Evolutionary conservation across 1,140 invertebrate species (phyloP).

Genomic region (Lethocerus indicus): DNA sequence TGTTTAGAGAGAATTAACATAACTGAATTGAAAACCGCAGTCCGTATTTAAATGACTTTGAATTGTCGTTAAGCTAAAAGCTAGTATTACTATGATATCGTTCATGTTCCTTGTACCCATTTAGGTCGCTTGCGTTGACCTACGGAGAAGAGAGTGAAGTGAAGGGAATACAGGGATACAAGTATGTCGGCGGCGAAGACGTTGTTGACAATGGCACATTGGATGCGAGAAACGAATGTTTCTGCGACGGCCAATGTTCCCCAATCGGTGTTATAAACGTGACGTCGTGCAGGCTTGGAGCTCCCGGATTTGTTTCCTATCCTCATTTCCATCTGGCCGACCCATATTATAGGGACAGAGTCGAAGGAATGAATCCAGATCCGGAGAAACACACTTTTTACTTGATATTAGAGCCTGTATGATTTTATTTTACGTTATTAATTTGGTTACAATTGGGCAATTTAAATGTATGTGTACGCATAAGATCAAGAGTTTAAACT

Average conservation of each 20-base stretch:
- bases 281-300: conserved; percentile 31
- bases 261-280: conserved; percentile 26
- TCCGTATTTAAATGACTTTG: no score
- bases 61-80: no score
- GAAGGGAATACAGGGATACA: conserved; percentile 23
- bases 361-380: conserved; percentile 39
- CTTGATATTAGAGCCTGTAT: conserved; percentile 44
- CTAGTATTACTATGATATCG: no score
- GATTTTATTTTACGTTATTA: no score
- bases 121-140: conserved; percentile 25
- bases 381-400: conserved; percentile 35
- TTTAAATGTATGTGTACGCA: no score
- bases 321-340: conserved; percentile 55
- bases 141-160: conserved; percentile 31
- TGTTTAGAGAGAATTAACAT: no score
- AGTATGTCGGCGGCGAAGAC: conserved; percentile 23
- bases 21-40: no score
- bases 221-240: conserved; percentile 45
- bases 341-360: conserved; percentile 28
- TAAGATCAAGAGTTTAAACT: not conserved
- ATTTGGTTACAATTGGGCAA: not conserved
- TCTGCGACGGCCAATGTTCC: conserved; percentile 44
- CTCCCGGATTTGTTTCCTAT: conserved; percentile 45
- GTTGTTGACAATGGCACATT: conserved; percentile 29
- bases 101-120: no score